phyloP scores from a whole-genome alignment of 2,888 invertebrate genomes.

The Tanypteryx hageni region DNA sequence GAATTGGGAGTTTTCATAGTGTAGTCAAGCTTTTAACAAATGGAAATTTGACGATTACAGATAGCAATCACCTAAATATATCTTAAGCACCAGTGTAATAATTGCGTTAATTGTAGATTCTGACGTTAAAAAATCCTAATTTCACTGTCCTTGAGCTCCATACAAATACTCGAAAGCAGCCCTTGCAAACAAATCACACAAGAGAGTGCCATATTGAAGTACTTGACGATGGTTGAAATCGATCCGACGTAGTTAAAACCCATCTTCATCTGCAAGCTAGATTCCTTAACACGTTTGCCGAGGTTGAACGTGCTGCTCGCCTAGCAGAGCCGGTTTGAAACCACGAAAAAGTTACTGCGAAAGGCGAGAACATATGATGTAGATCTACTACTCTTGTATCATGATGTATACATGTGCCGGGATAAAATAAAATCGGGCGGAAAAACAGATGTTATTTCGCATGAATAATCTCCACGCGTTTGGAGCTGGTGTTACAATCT shows the following conservation, averaged over 20 bases:
- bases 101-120: too few species aligned
- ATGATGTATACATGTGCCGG: neutral
- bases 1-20: too few species aligned
- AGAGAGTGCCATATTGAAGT: neutral
- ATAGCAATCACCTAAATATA: too few species aligned
- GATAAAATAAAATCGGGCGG: neutral
- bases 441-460: conserved; percentile 14
- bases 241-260: neutral
- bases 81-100: too few species aligned
- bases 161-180: too few species aligned
- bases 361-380: conserved; percentile 20
- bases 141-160: too few species aligned
- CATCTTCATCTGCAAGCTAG: neutral
- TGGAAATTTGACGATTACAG: too few species aligned
- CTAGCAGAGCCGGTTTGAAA: neutral
- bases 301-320: neutral
- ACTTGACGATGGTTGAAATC: neutral
- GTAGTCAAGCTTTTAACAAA: too few species aligned
- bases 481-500: neutral
- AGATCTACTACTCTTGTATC: conserved; percentile 3
- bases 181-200: too few species aligned
- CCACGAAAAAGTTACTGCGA: neutral
- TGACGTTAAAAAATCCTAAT: too few species aligned
- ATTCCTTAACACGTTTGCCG: neutral
- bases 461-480: conserved; percentile 18